Percentiles rank a stretch among this genome's conserved stretches.
Evolutionary conservation across 64 coral and sea anemone species (phyloP).

Genomic region (Pocillopora verrucosa): DNA sequence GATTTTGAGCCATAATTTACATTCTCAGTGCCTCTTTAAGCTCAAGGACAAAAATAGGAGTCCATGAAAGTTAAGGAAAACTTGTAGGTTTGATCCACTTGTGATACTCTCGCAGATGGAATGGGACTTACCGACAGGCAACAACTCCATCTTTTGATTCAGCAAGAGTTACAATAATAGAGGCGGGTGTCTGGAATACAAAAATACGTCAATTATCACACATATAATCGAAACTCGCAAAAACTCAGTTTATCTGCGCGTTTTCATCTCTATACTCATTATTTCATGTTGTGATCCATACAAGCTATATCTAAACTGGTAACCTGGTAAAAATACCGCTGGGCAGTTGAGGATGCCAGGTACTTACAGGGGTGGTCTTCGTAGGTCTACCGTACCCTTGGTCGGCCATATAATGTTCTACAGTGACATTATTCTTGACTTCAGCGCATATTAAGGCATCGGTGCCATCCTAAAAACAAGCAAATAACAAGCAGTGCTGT

Average conservation of each 20-base stretch:
- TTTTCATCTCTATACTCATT: no score
- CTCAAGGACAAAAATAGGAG: no score
- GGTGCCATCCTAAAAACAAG: constrained; percentile 33
- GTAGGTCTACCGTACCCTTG: constrained; percentile 52
- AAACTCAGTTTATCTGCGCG: no score
- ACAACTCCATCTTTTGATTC: not conserved
- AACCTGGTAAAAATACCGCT: not conserved
- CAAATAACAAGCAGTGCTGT: not conserved
- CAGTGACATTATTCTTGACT: not conserved
- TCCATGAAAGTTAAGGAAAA: no score
- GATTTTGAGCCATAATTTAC: no score
- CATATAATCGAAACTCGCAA: no score
- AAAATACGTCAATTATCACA: not conserved
- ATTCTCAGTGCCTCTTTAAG: no score
- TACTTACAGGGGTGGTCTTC: constrained; percentile 63
- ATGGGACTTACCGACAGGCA: constrained; percentile 16
- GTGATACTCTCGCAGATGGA: no score
- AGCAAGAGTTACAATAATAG: not conserved
- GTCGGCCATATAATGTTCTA: constrained; percentile 59
- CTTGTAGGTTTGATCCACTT: no score
- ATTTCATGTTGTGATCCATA: no score
- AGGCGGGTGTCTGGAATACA: constrained; percentile 42
- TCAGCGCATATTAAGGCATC: constrained; percentile 70
- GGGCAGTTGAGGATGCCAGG: not conserved
- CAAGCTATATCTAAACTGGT: no score